Conservation (phyloP, 1,140 invertebrate genomes). For the Diabrotica undecimpunctata region DNA sequence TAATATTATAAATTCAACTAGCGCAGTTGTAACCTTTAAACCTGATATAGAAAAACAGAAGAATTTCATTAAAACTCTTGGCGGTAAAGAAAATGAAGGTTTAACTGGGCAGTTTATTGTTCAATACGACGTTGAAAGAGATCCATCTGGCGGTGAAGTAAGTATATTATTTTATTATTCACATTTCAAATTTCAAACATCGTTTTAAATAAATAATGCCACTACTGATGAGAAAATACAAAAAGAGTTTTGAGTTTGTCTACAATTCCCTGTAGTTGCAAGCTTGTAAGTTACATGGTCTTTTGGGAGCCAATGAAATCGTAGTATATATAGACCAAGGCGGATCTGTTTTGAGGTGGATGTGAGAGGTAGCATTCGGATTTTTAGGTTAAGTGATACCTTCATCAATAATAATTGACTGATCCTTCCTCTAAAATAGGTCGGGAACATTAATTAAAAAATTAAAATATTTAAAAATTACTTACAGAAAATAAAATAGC, state of each 20-base stretch:
- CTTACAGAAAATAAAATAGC: too few species aligned
- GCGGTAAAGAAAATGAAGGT: constrained; percentile 47
- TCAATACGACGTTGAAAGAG: constrained; percentile 59
- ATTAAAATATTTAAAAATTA: too few species aligned
- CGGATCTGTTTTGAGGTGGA: too few species aligned
- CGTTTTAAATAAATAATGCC: background rate
- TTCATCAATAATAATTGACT: too few species aligned
- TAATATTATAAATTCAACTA: constrained; percentile 20
- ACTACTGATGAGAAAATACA: background rate
- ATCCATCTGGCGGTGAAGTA: constrained; percentile 51
- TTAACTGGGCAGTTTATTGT: constrained; percentile 60
- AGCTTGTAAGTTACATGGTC: background rate
- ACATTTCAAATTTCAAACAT: too few species aligned
- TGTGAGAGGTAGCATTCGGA: too few species aligned
- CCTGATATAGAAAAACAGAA: constrained; percentile 53
- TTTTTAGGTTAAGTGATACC: too few species aligned
- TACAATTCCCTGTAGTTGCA: background rate
- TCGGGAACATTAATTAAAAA: too few species aligned
- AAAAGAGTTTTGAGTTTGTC: background rate
- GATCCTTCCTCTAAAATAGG: too few species aligned
- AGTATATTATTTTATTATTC: constrained; percentile 38
- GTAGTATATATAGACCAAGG: too few species aligned
- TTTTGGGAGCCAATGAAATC: too few species aligned
- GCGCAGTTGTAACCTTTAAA: constrained; percentile 42
- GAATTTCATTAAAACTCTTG: constrained; percentile 33